Evolutionary conservation across 2,888 invertebrate genomes (phyloP).

Genomic region (Gastracanthus pulcherrimus): DNA sequence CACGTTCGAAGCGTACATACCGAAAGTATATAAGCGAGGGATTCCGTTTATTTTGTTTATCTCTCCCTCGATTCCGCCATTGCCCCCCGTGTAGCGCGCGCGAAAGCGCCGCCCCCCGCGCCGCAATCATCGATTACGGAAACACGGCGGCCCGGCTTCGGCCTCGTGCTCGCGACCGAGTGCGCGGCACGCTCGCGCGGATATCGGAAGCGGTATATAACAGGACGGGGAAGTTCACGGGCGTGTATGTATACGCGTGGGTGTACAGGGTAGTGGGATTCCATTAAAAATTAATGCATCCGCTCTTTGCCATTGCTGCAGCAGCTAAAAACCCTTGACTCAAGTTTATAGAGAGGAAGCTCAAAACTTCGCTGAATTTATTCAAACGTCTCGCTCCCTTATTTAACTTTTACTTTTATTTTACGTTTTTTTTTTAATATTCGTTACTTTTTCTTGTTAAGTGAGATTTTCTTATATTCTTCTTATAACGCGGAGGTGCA

Average conservation of each 20-base stretch:
- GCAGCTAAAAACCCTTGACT: conserved; percentile 76
- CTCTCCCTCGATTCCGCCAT: not conserved
- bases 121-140: not conserved
- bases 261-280: conserved; percentile 33
- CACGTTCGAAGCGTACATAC: conserved; percentile 41
- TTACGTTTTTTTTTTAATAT: conserved; percentile 8
- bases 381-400: conserved; percentile 23
- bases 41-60: not conserved
- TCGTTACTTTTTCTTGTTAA: conserved; percentile 9
- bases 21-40: conserved; percentile 1
- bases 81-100: too few species aligned
- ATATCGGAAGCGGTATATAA: not conserved
- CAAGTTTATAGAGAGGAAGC: conserved; percentile 71
- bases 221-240: not conserved
- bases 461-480: conserved; percentile 24
- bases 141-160: not conserved
- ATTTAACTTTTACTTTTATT: conserved; percentile 25
- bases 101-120: too few species aligned
- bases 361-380: conserved; percentile 65
- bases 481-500: not conserved
- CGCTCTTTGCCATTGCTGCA: conserved; percentile 63
- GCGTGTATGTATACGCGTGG: too few species aligned
- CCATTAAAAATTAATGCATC: conserved; percentile 50
- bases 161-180: not conserved
- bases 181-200: not conserved